Conservation (phyloP, 2,888 invertebrate genomes). For the Germaria angustata region DNA sequence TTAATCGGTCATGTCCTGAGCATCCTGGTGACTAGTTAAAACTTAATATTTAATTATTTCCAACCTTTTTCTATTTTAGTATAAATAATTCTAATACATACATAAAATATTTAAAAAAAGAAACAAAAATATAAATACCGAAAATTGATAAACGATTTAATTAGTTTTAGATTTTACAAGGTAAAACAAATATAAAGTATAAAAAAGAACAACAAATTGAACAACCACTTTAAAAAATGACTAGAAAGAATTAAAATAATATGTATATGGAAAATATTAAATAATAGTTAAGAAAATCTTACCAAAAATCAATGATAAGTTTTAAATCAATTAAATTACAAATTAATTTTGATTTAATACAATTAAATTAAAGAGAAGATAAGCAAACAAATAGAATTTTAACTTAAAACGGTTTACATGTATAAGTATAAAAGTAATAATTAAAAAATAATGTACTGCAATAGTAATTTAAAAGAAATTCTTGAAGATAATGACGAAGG, state of each 20-base stretch:
- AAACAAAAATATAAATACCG: slow-evolving; percentile 46
- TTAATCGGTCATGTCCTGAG: slow-evolving; percentile 99
- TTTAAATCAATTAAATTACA: slow-evolving; percentile 43
- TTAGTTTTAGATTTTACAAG: slow-evolving; percentile 61
- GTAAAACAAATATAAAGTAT: slow-evolving; percentile 26
- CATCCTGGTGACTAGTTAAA: slow-evolving; percentile 94
- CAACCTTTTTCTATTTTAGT: slow-evolving; percentile 61
- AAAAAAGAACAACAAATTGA: slow-evolving; percentile 36
- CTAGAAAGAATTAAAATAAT: slow-evolving; percentile 37
- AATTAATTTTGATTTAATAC: slow-evolving; percentile 44
- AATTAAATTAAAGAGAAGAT: slow-evolving; percentile 19
- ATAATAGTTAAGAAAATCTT: slow-evolving; percentile 56
- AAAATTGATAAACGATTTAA: slow-evolving; percentile 63
- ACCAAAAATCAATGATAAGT: slow-evolving; percentile 64
- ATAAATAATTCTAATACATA: slow-evolving; percentile 64
- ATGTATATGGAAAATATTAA: slow-evolving; percentile 29
- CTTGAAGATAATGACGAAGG: slow-evolving; percentile 35
- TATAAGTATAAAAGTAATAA: slow-evolving; percentile 29
- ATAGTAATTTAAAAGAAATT: slow-evolving; percentile 49
- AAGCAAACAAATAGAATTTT: slow-evolving; percentile 19
- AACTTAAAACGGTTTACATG: slow-evolving; percentile 46
- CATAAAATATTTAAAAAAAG: slow-evolving; percentile 32
- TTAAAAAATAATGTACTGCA: slow-evolving; percentile 49
- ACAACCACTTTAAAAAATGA: slow-evolving; percentile 49
- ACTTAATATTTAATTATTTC: slow-evolving; percentile 72